phyloP scores from a whole-genome alignment of 1,140 invertebrate species.

The Drosophila ohnishii region DNA sequence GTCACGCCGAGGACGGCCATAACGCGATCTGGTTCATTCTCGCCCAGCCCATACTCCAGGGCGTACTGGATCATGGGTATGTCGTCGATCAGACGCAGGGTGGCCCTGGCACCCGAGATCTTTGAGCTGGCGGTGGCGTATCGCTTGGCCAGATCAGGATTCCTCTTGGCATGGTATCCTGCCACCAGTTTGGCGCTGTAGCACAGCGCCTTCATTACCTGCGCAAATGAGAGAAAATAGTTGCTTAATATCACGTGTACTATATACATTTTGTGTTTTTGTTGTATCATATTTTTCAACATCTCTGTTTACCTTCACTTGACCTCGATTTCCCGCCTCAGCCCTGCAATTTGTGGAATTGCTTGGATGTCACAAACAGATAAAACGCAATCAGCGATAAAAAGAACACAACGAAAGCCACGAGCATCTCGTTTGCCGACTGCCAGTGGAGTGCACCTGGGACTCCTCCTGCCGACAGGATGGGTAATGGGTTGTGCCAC shows the following conservation, averaged over 20 bases:
- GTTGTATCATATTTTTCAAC: neutral
- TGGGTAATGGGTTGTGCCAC: neutral
- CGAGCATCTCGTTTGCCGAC: constrained; percentile 46
- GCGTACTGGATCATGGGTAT: constrained; percentile 87
- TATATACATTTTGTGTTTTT: neutral
- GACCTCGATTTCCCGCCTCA: constrained; percentile 34
- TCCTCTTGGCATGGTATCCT: constrained; percentile 83
- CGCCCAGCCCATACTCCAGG: constrained; percentile 86
- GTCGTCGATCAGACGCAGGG: constrained; percentile 90
- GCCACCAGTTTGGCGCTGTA: constrained; percentile 87
- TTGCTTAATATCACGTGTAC: constrained; percentile 7
- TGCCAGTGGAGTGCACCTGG: constrained; percentile 19
- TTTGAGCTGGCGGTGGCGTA: constrained; percentile 86
- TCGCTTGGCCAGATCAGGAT: constrained; percentile 84
- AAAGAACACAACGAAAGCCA: constrained; percentile 60
- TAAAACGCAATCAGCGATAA: constrained; percentile 69
- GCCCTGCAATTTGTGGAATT: constrained; percentile 67
- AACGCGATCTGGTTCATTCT: constrained; percentile 86
- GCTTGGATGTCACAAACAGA: constrained; percentile 66
- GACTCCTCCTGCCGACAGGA: neutral
- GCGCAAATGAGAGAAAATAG: constrained; percentile 10
- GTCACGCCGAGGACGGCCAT: constrained; percentile 87
- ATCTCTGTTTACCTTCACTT: constrained; percentile 44
- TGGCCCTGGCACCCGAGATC: constrained; percentile 87
- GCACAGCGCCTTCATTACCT: constrained; percentile 87